Evolutionary conservation across 1,140 invertebrate genomes (phyloP).

Genomic region (Magallana ariakensis): DNA sequence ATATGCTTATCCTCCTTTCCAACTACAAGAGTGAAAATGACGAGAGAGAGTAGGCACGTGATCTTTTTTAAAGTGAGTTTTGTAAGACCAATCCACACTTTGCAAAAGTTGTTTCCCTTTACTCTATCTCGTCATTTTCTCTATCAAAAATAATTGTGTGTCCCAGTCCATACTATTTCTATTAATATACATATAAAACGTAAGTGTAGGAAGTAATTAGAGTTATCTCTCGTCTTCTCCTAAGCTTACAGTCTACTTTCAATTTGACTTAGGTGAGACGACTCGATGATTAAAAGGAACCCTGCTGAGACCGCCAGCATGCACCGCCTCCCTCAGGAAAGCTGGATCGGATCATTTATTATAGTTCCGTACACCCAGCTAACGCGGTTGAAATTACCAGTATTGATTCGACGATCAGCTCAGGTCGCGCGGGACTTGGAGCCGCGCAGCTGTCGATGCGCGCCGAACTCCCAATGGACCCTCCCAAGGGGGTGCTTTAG

Average conservation of each 20-base stretch:
- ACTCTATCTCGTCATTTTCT: too few relatives aligned
- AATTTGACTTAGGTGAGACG: slow-evolving; percentile 20
- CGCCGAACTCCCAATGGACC: slow-evolving; percentile 59
- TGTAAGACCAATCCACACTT: too few relatives aligned
- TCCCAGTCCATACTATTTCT: too few relatives aligned
- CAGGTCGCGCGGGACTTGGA: slow-evolving; percentile 4
- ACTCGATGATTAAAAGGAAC: slow-evolving; percentile 28
- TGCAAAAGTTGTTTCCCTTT: too few relatives aligned
- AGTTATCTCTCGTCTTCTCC: too few relatives aligned
- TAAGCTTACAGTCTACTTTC: neutral
- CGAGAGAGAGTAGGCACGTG: too few relatives aligned
- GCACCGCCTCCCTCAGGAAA: slow-evolving; percentile 63
- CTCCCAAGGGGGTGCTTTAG: slow-evolving; percentile 69
- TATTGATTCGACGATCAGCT: slow-evolving; percentile 46
- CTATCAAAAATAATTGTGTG: too few relatives aligned
- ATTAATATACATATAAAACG: too few relatives aligned
- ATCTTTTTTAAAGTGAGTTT: too few relatives aligned
- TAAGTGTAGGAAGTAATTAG: too few relatives aligned
- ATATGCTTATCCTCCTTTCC: too few relatives aligned
- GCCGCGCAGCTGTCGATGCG: slow-evolving; percentile 47
- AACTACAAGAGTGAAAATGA: too few relatives aligned
- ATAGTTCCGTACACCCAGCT: slow-evolving; percentile 61
- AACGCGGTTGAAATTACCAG: slow-evolving; percentile 59
- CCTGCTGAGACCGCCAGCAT: slow-evolving; percentile 46
- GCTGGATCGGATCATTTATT: slow-evolving; percentile 61